Evolutionary conservation across 1,140 invertebrate genomes (phyloP).

Genomic region (Melanaphis sacchari): DNA sequence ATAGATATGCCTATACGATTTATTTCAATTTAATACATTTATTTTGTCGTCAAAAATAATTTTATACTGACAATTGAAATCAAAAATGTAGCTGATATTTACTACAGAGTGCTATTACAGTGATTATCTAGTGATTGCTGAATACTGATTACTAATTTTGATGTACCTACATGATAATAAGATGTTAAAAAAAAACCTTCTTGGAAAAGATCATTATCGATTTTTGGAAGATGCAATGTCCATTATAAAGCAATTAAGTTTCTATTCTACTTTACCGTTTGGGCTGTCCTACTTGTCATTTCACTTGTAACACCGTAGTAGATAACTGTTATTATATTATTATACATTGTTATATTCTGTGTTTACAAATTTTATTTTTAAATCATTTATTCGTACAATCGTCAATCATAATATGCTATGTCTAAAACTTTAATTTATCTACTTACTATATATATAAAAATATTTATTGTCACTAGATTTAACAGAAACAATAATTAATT

Average conservation of each 20-base stretch:
- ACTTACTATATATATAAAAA: neutral
- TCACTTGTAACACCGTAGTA: neutral
- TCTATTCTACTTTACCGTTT: neutral
- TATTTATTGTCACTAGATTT: neutral
- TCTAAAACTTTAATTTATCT: neutral
- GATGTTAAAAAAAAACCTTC: neutral
- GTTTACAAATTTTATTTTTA: too few relatives aligned
- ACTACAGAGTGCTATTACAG: too few relatives aligned
- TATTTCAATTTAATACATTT: neutral
- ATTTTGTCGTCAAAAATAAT: neutral
- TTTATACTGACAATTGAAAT: neutral
- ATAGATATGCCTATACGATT: neutral
- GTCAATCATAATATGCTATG: neutral
- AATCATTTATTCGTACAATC: neutral
- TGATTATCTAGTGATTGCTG: neutral
- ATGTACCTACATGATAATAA: neutral
- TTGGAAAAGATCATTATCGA: neutral
- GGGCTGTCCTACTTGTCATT: conserved; percentile 14
- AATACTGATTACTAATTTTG: neutral
- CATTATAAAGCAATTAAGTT: conserved; percentile 12
- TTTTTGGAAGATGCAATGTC: neutral
- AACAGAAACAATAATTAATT: neutral
- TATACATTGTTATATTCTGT: neutral
- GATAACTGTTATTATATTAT: neutral
- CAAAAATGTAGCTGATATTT: neutral